A percentile compares a stretch with the other conserved stretches of the same genome.
Conservation (phyloP, 1,140 invertebrate genomes). For the Cydia fagiglandana region DNA sequence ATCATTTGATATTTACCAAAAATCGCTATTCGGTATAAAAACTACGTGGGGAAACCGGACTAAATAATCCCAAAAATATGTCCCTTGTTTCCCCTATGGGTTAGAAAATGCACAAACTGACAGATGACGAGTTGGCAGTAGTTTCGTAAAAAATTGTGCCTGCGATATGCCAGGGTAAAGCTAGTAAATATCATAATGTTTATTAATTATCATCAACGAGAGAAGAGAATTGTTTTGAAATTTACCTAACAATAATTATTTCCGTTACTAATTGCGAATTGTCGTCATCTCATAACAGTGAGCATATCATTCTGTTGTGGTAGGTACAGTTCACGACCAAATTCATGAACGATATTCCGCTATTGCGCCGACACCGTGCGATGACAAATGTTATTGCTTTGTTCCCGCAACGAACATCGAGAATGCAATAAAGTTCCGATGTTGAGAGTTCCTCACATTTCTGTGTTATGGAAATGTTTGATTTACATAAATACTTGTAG, state of each 20-base stretch:
- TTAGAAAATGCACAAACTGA: no score
- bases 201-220: no score
- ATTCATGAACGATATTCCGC: neutral
- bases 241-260: neutral
- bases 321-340: neutral
- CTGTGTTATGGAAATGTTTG: conserved; percentile 26
- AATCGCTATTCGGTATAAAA: no score
- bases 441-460: conserved; percentile 40
- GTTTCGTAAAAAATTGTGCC: no score
- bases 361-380: conserved; percentile 31
- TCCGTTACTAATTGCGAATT: neutral
- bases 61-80: no score
- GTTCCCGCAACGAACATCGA: conserved; percentile 38
- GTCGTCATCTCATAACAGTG: neutral
- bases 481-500: conserved; percentile 29
- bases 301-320: neutral
- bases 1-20: no score
- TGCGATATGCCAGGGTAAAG: no score
- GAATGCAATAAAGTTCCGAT: conserved; percentile 56
- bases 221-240: neutral
- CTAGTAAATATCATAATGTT: no score
- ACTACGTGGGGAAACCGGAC: no score
- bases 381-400: conserved; percentile 55
- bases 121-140: no score
- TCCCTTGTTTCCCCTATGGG: no score